phyloP scores from a whole-genome alignment of 2,888 invertebrate species.

The Conomelus anceps region DNA sequence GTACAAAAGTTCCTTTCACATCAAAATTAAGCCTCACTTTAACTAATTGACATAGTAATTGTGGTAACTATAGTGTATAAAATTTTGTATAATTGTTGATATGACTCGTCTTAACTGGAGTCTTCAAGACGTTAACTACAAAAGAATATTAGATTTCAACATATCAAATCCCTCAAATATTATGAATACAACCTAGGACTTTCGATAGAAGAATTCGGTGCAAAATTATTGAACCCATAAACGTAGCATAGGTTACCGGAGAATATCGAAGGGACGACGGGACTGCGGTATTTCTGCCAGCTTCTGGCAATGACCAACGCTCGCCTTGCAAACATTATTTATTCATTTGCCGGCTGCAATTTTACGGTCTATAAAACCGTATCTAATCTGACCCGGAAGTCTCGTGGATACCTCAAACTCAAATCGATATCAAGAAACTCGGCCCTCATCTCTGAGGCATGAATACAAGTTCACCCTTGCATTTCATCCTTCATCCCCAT shows the following conservation, averaged over 20 bases:
- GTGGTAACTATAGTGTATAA: too few species aligned
- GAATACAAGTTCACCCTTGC: not conserved
- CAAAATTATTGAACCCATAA: not conserved
- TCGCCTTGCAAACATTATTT: not conserved
- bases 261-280: not conserved
- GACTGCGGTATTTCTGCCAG: not conserved
- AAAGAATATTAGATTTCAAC: too few species aligned
- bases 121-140: too few species aligned
- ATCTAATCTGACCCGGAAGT: slow-evolving; percentile 1
- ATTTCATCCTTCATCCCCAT: too few species aligned
- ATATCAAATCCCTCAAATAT: too few species aligned
- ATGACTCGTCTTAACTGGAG: too few species aligned
- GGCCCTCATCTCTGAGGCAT: not conserved
- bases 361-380: slow-evolving; percentile 6
- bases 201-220: not conserved
- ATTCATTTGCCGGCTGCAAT: not conserved
- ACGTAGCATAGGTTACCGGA: not conserved
- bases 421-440: not conserved
- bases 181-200: not conserved
- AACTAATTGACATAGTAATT: too few species aligned
- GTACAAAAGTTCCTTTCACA: too few species aligned
- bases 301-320: not conserved
- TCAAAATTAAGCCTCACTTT: too few species aligned
- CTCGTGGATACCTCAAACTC: not conserved
- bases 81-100: too few species aligned